Evolutionary conservation across 2,888 invertebrate species (phyloP).

Genomic region (Piscicola geometra): DNA sequence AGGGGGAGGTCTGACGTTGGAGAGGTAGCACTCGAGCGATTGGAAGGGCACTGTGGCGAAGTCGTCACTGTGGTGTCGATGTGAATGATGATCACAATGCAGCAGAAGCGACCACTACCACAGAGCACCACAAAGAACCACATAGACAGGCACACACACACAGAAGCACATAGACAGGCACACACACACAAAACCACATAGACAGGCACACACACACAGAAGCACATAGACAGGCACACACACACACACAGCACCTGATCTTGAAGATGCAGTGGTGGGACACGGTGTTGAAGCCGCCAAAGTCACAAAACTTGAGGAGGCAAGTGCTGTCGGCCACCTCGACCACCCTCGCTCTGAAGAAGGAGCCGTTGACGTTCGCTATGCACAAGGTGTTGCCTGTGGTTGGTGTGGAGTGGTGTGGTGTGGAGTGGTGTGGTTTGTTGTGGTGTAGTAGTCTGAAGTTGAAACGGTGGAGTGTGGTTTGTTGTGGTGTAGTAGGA

Average conservation of each 20-base stretch:
- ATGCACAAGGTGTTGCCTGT: background rate
- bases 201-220: background rate
- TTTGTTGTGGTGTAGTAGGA: too few species aligned
- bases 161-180: background rate
- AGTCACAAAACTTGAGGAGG: background rate
- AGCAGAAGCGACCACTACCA: too few species aligned
- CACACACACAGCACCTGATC: background rate
- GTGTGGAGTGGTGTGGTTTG: too few species aligned
- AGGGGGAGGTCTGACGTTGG: conserved; percentile 51
- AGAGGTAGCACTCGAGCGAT: conserved; percentile 87
- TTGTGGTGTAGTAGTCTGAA: too few species aligned
- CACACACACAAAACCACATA: background rate
- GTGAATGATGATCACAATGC: too few species aligned
- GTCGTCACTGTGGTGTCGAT: conserved; percentile 71
- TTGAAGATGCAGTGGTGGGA: background rate
- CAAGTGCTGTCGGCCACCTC: background rate
- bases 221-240: background rate
- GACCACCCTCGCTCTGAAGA: background rate
- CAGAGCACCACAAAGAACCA: too few species aligned
- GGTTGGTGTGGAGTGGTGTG: too few species aligned
- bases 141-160: background rate
- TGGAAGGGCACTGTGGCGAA: conserved; percentile 93
- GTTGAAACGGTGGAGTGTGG: too few species aligned
- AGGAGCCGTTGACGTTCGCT: background rate
- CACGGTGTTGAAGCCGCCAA: background rate